phyloP scores from a whole-genome alignment of 2,797 vertebrate genomes.

The Tympanoctomys barrerae region DNA sequence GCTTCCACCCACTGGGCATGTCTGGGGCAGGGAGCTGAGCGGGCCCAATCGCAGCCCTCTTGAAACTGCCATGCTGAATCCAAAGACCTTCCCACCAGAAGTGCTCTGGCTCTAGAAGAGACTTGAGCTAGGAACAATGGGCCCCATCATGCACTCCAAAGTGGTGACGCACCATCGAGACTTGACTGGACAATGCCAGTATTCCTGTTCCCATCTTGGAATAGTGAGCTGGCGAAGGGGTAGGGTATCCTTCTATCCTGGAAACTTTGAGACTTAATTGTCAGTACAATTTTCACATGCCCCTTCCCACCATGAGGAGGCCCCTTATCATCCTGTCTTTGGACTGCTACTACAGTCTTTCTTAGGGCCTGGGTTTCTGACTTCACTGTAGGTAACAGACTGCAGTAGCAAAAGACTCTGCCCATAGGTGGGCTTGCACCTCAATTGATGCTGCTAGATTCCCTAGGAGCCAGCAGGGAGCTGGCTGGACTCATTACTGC shows the following conservation, averaged over 20 bases:
- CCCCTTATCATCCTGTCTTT: background rate
- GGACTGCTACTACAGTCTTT: constrained; percentile 34
- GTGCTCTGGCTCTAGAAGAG: background rate
- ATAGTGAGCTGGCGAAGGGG: background rate
- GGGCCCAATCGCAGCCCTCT: constrained; percentile 21
- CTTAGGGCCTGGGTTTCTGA: background rate
- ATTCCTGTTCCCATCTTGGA: background rate
- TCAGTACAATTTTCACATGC: background rate
- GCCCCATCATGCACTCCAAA: background rate
- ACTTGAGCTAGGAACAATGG: background rate
- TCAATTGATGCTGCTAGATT: constrained; percentile 84
- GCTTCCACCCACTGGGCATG: constrained; percentile 93
- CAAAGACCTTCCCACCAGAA: constrained; percentile 56
- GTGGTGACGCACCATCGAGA: constrained; percentile 50
- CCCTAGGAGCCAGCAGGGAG: constrained; percentile 71
- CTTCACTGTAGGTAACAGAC: background rate
- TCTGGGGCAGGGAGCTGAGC: constrained; percentile 89
- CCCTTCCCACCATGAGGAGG: constrained; percentile 84
- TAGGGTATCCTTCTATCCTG: background rate
- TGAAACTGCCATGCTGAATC: constrained; percentile 40
- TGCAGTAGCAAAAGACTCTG: constrained; percentile 26
- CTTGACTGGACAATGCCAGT: background rate
- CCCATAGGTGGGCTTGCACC: constrained; percentile 70
- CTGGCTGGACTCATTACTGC: constrained; percentile 64
- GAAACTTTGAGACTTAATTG: constrained; percentile 41